Conservation (phyloP, 2,888 invertebrate genomes). For the Omphaloscelis lunosa region DNA sequence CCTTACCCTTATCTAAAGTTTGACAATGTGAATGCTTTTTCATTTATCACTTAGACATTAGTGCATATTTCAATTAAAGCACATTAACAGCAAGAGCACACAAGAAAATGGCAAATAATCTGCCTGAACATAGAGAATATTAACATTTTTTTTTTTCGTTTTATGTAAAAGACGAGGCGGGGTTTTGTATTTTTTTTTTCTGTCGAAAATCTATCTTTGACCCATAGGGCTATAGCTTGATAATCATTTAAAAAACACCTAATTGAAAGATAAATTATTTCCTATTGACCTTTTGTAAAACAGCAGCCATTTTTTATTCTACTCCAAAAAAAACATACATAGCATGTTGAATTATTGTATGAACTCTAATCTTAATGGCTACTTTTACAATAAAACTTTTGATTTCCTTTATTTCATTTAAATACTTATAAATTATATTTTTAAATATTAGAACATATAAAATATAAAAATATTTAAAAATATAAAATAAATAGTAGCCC, state of each 20-base stretch:
- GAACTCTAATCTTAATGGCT: not conserved
- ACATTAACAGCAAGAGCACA: constrained; percentile 16
- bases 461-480: too few species aligned
- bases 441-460: too few species aligned
- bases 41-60: not conserved
- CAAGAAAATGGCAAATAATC: not conserved
- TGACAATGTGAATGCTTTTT: constrained; percentile 15
- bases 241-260: not conserved
- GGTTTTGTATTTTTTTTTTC: not conserved
- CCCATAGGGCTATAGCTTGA: too few species aligned
- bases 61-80: constrained; percentile 10
- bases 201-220: not conserved
- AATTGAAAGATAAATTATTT: not conserved
- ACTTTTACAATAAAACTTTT: not conserved
- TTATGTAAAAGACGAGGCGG: not conserved
- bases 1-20: not conserved
- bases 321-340: not conserved
- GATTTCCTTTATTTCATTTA: too few species aligned
- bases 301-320: not conserved
- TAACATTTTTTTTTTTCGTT: not conserved
- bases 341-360: not conserved
- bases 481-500: too few species aligned
- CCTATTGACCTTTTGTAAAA: not conserved
- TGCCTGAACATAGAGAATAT: constrained; percentile 16
- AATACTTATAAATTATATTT: too few species aligned